A percentile compares a stretch with the other conserved stretches of the same genome.
Conservation (phyloP, 2,113 vertebrate species). For the Forbesichthys agassizii region DNA sequence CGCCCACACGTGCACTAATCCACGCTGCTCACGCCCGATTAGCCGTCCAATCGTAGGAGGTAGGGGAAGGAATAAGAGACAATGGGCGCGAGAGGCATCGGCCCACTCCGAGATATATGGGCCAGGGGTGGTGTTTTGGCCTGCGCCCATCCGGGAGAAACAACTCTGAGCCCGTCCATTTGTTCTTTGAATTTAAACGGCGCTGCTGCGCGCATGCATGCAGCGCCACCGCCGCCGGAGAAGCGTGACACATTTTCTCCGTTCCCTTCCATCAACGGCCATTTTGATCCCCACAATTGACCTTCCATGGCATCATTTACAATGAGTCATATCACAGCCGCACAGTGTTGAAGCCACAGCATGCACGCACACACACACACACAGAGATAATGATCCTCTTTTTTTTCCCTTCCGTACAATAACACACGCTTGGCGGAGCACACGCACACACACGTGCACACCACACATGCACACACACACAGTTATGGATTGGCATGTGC, state of each 20-base stretch:
- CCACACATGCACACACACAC: constrained; percentile 16
- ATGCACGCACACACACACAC: constrained; percentile 46
- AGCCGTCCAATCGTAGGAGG: constrained; percentile 78
- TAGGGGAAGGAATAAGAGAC: constrained; percentile 73
- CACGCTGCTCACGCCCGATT: constrained; percentile 77
- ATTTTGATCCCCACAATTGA: constrained; percentile 81
- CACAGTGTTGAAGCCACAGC: constrained; percentile 75
- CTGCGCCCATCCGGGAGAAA: constrained; percentile 71
- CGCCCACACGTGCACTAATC: constrained; percentile 78
- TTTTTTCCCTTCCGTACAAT: constrained; percentile 15
- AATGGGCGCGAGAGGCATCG: constrained; percentile 67
- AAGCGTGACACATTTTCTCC: constrained; percentile 66
- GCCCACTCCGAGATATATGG: constrained; percentile 66
- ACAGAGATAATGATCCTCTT: constrained; percentile 57
- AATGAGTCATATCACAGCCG: constrained; percentile 77
- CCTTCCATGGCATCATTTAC: constrained; percentile 80
- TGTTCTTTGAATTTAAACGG: constrained; percentile 71
- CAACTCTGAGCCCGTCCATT: constrained; percentile 69
- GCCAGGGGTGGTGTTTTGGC: constrained; percentile 71
- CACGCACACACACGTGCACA: neutral
- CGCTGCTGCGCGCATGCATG: constrained; percentile 15
- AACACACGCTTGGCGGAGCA: neutral
- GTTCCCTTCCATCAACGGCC: constrained; percentile 68
- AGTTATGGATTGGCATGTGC: constrained; percentile 7
- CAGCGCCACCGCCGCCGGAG: constrained; percentile 46